Base-by-base conservation (phyloP, 2,888 invertebrate genomes). In the Tigriopus californicus region DNA sequence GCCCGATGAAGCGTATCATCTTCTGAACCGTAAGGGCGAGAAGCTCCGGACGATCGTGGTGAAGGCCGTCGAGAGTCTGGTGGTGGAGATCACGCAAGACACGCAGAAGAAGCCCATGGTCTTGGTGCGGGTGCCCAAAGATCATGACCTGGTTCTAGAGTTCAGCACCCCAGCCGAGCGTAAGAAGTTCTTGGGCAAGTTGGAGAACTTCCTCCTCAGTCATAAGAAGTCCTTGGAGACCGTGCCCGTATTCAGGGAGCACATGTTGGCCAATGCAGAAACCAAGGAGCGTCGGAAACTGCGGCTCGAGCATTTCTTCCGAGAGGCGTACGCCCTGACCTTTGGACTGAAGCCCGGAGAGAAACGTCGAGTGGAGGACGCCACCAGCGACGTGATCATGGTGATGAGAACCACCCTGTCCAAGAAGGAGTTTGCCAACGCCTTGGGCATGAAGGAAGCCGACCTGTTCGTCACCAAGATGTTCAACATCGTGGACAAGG, bases 401-500 rank as follows among this genome's bases (percentile, higher is more conserved):
- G 89, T 90, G 0, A 92, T 91, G 91, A 75, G 90, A 56, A 92
- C 91, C 0, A 89, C 89, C 0, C 70, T 92, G 61, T 89, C 90
- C 0, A 88, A 87, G 68, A 79, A 84, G 54, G 94, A 95, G 71
- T 92, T 95, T 67, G 94, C 94, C 0, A 87, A 86, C 58, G 94
- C 94, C 0, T 74, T 95, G 4, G 95, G 94, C 44, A 95, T 95
- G 95, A 85, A 85, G 69, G 76, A 87, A 0, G 88, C 91, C 67
- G 92, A 91, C 22, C 83, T 94, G 58, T 95, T 95, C 69, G 92
- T 95, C 0, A 82, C 87, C 67, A 88, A 91, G 72, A 94, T 95
- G 94, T 95, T 95, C 70, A 91, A 92, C 66, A 91, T 92, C 66
- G 91, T 92, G 0, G 92, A 94, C 70, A 91, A 90, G 69, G 90